A percentile compares a stretch with the other conserved stretches of the same genome.
Evolutionary conservation across 1,140 invertebrate species (phyloP).

Genomic region (Teleopsis dalmanni): DNA sequence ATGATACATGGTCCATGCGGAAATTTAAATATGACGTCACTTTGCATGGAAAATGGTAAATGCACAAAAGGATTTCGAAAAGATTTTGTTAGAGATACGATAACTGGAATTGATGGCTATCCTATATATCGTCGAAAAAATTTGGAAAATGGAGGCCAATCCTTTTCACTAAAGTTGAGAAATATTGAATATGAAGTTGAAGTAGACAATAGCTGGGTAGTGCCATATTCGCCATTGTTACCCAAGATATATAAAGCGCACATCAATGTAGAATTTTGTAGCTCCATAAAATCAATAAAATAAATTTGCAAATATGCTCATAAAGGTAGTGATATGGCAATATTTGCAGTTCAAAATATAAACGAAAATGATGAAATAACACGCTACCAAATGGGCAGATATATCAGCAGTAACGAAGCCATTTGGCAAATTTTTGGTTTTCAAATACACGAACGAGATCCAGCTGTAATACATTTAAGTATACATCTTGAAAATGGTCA

Average conservation of each 20-base stretch:
- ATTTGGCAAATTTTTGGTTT: constrained; percentile 18
- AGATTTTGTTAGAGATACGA: no score
- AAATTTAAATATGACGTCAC: no score
- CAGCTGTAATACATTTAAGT: no score
- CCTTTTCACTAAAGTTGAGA: constrained; percentile 19
- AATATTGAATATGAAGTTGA: constrained; percentile 7
- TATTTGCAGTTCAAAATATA: background rate
- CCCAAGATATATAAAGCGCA: constrained; percentile 16
- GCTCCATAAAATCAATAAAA: constrained; percentile 16
- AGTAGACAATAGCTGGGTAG: constrained; percentile 11
- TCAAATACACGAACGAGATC: no score
- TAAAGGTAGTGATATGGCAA: constrained; percentile 43
- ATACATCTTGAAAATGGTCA: no score
- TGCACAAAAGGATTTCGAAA: no score
- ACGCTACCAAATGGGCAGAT: constrained; percentile 13
- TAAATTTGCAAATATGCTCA: constrained; percentile 16
- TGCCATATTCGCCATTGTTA: constrained; percentile 12
- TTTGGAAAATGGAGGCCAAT: constrained; percentile 23
- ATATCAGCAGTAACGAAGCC: constrained; percentile 14
- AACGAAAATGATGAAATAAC: constrained; percentile 13
- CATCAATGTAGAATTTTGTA: constrained; percentile 22
- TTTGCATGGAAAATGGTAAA: constrained; percentile 3
- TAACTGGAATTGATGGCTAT: no score
- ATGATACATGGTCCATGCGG: constrained; percentile 53
- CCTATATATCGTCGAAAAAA: constrained; percentile 23